Conservation (phyloP, 2,888 invertebrate genomes). For the Smittia sp. region DNA sequence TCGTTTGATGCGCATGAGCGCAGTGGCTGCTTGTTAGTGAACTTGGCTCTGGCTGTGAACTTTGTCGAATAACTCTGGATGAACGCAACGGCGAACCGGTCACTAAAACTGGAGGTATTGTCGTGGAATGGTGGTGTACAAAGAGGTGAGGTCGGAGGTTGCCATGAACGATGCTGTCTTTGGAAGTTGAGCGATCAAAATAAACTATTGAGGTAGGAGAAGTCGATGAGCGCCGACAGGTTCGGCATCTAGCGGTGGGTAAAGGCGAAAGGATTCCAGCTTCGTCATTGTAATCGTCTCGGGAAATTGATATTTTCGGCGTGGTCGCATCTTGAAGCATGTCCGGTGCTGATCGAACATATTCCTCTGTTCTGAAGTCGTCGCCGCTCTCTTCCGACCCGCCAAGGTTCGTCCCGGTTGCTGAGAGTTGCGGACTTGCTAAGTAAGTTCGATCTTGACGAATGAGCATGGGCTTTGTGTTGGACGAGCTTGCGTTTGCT, state of each 20-base stretch:
- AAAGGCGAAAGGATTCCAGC: constrained; percentile 29
- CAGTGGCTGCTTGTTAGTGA: constrained; percentile 59
- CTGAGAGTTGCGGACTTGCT: constrained; percentile 68
- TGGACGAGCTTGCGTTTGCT: constrained; percentile 48
- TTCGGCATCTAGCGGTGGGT: constrained; percentile 53
- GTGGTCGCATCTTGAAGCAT: constrained; percentile 48
- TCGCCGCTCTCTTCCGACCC: constrained; percentile 77
- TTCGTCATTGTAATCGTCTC: constrained; percentile 25
- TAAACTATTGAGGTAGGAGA: constrained; percentile 72
- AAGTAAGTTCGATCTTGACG: constrained; percentile 77
- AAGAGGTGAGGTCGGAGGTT: constrained; percentile 26
- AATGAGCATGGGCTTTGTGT: constrained; percentile 76
- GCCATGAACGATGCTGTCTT: constrained; percentile 48
- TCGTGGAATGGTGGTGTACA: constrained; percentile 37
- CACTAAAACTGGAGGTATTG: constrained; percentile 69
- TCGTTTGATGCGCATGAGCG: constrained; percentile 57
- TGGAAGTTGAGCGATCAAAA: constrained; percentile 59
- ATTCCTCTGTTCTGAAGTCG: constrained; percentile 63
- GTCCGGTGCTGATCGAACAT: constrained; percentile 47
- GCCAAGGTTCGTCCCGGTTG: constrained; percentile 57
- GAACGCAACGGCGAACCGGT: constrained; percentile 65
- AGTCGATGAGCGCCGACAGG: constrained; percentile 74
- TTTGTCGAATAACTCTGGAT: constrained; percentile 80
- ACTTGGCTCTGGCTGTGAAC: constrained; percentile 77
- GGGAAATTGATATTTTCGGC: constrained; percentile 49